Percentiles rank a stretch among this genome's conserved stretches.
phyloP scores from a whole-genome alignment of 2,113 vertebrate genomes.

The Suncus etruscus region DNA sequence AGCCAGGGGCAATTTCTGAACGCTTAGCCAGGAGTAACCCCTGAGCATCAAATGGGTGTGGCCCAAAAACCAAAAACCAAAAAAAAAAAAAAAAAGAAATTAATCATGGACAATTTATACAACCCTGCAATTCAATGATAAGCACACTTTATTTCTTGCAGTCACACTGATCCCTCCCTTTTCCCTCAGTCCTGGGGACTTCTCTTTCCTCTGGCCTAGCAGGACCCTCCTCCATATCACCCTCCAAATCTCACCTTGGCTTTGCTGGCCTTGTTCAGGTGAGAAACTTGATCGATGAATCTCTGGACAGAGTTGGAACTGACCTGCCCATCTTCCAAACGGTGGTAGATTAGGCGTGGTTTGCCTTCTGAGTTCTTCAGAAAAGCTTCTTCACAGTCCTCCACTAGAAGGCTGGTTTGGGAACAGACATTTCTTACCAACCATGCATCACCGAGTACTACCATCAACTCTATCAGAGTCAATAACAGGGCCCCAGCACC shows the following conservation, averaged over 20 bases:
- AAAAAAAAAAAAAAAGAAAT: not conserved
- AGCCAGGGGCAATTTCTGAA: too few species aligned
- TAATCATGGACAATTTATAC: too few species aligned
- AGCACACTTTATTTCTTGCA: too few species aligned
- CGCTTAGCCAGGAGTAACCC: too few species aligned
- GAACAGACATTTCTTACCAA: conserved; percentile 52
- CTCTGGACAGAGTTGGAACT: conserved; percentile 89
- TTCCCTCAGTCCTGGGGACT: not conserved
- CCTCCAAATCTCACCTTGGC: conserved; percentile 89
- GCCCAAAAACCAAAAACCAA: too few species aligned
- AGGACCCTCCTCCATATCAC: not conserved
- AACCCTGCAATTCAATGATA: too few species aligned
- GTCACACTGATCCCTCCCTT: not conserved
- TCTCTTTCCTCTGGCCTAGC: not conserved
- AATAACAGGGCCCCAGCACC: not conserved
- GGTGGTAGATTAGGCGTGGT: conserved; percentile 93
- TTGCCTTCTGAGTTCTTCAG: conserved; percentile 95
- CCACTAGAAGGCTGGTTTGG: conserved; percentile 90
- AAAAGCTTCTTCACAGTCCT: conserved; percentile 97
- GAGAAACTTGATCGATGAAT: conserved; percentile 92
- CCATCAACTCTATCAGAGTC: not conserved
- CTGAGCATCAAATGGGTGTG: too few species aligned
- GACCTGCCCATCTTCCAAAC: conserved; percentile 85
- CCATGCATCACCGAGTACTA: too few species aligned
- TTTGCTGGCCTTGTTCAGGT: conserved; percentile 90